A percentile compares a stretch with the other conserved stretches of the same genome.
Conservation (phyloP, 35 echinoderm and acorn worm species). For the Apostichopus parvimensis region DNA sequence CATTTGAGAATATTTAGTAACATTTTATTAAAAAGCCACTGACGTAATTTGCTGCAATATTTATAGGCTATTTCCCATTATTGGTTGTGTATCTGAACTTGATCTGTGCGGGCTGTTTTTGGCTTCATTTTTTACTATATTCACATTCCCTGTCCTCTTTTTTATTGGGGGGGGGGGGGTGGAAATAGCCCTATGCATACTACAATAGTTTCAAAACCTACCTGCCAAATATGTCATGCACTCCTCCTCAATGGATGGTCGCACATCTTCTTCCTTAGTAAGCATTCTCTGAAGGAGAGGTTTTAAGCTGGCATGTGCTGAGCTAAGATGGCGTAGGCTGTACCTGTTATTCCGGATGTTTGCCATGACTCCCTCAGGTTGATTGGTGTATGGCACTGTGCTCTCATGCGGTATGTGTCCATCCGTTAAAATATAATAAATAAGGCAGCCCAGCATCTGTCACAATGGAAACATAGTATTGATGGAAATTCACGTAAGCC, state of each 20-base stretch:
- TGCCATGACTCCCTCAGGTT: slow-evolving; percentile 26
- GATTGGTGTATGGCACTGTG: slow-evolving; percentile 23
- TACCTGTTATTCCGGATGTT: not conserved
- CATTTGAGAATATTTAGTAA: too few species aligned
- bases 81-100: too few species aligned
- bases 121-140: too few species aligned
- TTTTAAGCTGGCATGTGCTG: not conserved
- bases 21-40: too few species aligned
- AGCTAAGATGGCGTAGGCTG: slow-evolving; percentile 33
- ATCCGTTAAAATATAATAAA: slow-evolving; percentile 36
- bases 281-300: not conserved
- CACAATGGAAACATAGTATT: not conserved
- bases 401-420: slow-evolving; percentile 53
- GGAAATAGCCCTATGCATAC: too few species aligned
- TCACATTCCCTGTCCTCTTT: too few species aligned
- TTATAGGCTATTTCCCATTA: too few species aligned
- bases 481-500: slow-evolving; percentile 4
- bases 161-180: too few species aligned
- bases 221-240: slow-evolving; percentile 12
- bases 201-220: not conserved
- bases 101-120: too few species aligned
- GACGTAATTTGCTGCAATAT: too few species aligned
- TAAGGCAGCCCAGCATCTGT: slow-evolving; percentile 50
- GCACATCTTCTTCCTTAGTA: not conserved
- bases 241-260: slow-evolving; percentile 26